Base-by-base conservation (phyloP, 2,113 vertebrate species). In the Limanda limanda region DNA sequence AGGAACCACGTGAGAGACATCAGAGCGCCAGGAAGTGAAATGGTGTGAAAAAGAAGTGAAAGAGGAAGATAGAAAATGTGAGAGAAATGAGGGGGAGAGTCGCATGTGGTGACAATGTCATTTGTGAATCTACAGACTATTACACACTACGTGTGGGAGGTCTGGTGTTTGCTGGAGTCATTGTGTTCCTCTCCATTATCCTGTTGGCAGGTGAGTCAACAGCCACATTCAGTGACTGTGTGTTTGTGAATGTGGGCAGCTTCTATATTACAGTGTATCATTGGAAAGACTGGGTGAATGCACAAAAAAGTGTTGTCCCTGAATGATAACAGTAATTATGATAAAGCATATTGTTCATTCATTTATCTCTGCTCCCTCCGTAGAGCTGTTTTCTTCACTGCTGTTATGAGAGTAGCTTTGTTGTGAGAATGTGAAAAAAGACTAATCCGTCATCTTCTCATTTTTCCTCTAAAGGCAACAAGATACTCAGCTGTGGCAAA, bases 101-200 rank as follows among this genome's bases (percentile, higher is more conserved):
- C 7, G 25, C 18, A 48, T 70, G n/a, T 79, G 47, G 15, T 90
- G 51, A 69, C 12, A 40, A 9, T 67, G 6, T 57, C 12, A 12
- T 25, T 23, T 45, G 37, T 45, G 17, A 17, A 42, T 72, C 89
- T 91, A 10, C 69, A 95, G 95, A 95, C 77, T 95, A 95, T 64
- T 0, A 93, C 7, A 94, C 80, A 21, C 91, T 95, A 20, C 88
- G 93, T 23, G 35, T 93, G 24, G 90, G 83, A 51, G 95, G 95
- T 56, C 90, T 95, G 80, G 37, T 70, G 27, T 84, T 95, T 13
- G 91, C 92, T 0, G 94, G 88, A 6, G 0, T 94, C 58, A 20
- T 95, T 31, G 89, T 92, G 11, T 51, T 95, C 23, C 81, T 95
- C 11, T 93, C 94, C 4, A 0, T 95, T 67, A 0, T 95, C 17